Evolutionary conservation across 2,797 vertebrate species (phyloP).

Genomic region (Pseudochaenichthys georgianus): DNA sequence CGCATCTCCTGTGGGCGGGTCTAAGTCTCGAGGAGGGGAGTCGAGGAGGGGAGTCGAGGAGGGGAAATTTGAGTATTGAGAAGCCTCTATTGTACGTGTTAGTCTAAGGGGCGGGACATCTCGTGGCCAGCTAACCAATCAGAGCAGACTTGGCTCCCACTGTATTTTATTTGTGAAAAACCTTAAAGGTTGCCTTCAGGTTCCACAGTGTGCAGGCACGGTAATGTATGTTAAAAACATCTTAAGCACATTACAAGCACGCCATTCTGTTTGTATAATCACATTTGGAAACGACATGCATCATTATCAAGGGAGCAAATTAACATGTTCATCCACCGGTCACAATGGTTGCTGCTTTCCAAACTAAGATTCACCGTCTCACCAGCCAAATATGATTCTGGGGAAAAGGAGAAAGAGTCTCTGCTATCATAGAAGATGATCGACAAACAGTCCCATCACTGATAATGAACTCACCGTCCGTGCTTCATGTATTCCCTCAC

Average conservation of each 20-base stretch:
- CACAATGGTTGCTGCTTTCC: slow-evolving; percentile 59
- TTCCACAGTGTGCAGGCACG: slow-evolving; percentile 42
- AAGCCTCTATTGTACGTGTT: too few relatives aligned
- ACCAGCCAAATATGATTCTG: slow-evolving; percentile 42
- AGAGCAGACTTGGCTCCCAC: slow-evolving; percentile 23
- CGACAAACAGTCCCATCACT: too few relatives aligned
- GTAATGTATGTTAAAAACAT: slow-evolving; percentile 64
- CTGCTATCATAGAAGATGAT: too few relatives aligned
- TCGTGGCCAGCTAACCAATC: slow-evolving; percentile 2
- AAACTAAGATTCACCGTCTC: slow-evolving; percentile 29
- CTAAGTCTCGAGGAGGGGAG: too few relatives aligned
- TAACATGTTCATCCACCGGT: slow-evolving; percentile 69
- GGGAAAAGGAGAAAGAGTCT: background rate
- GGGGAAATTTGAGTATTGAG: too few relatives aligned
- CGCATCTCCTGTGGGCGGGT: too few relatives aligned
- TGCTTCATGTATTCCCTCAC: background rate
- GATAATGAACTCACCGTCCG: background rate
- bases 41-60: too few relatives aligned
- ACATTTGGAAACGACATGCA: slow-evolving; percentile 71
- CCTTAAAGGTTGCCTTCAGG: slow-evolving; percentile 34
- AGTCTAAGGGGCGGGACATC: too few relatives aligned
- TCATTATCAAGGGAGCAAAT: slow-evolving; percentile 68
- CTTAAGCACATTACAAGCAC: slow-evolving; percentile 71
- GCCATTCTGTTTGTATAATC: slow-evolving; percentile 73
- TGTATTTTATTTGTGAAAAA: slow-evolving; percentile 37